A percentile compares a stretch with the other conserved stretches of the same genome.
Evolutionary conservation across 2,888 invertebrate species (phyloP).

Genomic region (Drosophila falleni): DNA sequence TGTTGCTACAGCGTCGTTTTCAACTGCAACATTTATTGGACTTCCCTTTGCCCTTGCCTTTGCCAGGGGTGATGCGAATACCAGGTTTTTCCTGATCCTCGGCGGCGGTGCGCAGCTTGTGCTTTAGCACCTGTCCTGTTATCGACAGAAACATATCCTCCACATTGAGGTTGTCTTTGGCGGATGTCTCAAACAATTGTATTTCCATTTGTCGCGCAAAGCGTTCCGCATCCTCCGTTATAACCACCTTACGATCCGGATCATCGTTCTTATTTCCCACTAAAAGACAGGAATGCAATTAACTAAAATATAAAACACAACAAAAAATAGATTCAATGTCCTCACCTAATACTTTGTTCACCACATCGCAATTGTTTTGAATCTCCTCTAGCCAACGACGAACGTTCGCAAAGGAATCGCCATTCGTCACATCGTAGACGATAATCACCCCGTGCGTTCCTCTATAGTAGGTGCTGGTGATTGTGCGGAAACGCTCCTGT

Average conservation of each 20-base stretch:
- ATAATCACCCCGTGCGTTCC: constrained; percentile 99
- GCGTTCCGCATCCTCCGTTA: constrained; percentile 98
- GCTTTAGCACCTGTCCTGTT: constrained; percentile 86
- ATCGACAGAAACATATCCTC: constrained; percentile 96
- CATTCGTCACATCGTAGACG: constrained; percentile 99
- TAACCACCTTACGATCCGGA: constrained; percentile 97
- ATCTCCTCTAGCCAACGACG: constrained; percentile 99
- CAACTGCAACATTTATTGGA: constrained; percentile 85
- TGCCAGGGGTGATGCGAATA: constrained; percentile 79
- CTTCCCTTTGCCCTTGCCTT: constrained; percentile 81
- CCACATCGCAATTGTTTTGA: constrained; percentile 99
- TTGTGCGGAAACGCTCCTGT: constrained; percentile 98
- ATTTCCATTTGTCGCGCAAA: constrained; percentile 99
- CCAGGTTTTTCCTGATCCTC: constrained; percentile 85
- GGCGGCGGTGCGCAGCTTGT: constrained; percentile 84
- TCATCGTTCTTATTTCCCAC: constrained; percentile 99
- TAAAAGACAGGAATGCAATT: constrained; percentile 78
- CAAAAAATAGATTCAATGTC: background rate
- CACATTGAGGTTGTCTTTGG: constrained; percentile 99
- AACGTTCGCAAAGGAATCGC: constrained; percentile 99
- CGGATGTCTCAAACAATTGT: constrained; percentile 98
- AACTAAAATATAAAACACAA: background rate
- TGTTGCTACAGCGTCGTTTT: constrained; percentile 60
- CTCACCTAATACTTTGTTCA: constrained; percentile 97
- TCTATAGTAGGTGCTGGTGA: constrained; percentile 99